Evolutionary conservation across 1,140 invertebrate species (phyloP).

Genomic region (Ostrea edulis): DNA sequence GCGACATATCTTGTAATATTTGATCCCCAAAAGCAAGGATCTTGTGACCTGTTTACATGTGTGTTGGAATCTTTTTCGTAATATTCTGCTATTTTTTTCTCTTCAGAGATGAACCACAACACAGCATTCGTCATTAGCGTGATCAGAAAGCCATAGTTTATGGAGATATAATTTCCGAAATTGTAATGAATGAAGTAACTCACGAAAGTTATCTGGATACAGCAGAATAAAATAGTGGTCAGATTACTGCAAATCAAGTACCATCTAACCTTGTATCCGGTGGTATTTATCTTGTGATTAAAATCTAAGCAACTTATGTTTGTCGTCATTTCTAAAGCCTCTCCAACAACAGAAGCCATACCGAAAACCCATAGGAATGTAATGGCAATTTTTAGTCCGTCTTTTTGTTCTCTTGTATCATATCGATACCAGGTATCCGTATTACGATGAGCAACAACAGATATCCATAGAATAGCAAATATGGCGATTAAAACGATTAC

Average conservation of each 20-base stretch:
- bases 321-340: background rate
- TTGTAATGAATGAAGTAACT: slow-evolving; percentile 25
- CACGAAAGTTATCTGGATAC: slow-evolving; percentile 26
- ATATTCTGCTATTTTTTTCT: background rate
- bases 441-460: slow-evolving; percentile 11
- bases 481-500: background rate
- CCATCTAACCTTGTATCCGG: background rate
- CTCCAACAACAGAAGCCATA: background rate
- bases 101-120: slow-evolving; percentile 20
- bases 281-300: background rate
- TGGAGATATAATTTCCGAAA: slow-evolving; percentile 3
- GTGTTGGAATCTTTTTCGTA: background rate
- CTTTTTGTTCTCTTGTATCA: background rate
- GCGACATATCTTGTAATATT: background rate
- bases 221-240: background rate
- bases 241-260: background rate
- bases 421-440: background rate
- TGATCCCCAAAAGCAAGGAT: slow-evolving; percentile 27
- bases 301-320: slow-evolving; percentile 22
- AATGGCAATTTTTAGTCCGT: background rate
- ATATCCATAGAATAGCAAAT: slow-evolving; percentile 4
- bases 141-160: slow-evolving; percentile 36
- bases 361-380: slow-evolving; percentile 26
- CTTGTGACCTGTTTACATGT: background rate
- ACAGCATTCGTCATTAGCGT: slow-evolving; percentile 2